Base-by-base conservation (phyloP, 2,797 vertebrate genomes). In the Taenioides sp. region DNA sequence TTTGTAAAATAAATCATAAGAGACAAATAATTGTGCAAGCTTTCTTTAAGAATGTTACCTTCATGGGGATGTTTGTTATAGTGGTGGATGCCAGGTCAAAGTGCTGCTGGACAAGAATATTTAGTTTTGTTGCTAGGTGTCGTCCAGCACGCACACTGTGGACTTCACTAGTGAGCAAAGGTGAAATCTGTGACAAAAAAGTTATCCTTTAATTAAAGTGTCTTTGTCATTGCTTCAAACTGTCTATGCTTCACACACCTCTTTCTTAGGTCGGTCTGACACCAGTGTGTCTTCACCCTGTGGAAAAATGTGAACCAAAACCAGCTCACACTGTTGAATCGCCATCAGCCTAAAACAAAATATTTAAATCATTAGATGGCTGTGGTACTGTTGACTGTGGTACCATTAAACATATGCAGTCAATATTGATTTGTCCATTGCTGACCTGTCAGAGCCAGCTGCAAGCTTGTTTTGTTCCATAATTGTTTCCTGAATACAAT, bases 1-100 rank as follows among this genome's bases (percentile, higher is more conserved):
- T 50, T 73, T 22, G 34, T 9, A 77, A 23, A 61, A 69, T 3
- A 47, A 78, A 40, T 27, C 47, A 34, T 10, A 28, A 61, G 34
- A 37, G 28, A 34, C 9, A 47, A 47, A 47, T 47, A 47, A 47
- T 20, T 72, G 63, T 69, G 9, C 34, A 10, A 37, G 17, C 5
- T 25, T 72, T 31, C 20, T 18, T 37, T 37, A 11, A 34, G 76
- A 78, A 79, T 82, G 25, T 87, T 94, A 99, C 98, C 97, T 99
- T 99, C 98, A 99, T 99, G 16, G 98, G 98, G 88, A 99, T 99
- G 92, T 99, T 99, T 28, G 98, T 99, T 85, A 99, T 99, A 54
- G 97, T 99, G 83, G 98, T 99, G 75, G 97, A 99, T 71, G 98
- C 96, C 93, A 99, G 88, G 92, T 99, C 98, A 68, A 98, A 99